Percentiles rank a stretch among this genome's conserved stretches.
Conservation (phyloP, 2,113 vertebrate genomes). For the Origma solitaria region DNA sequence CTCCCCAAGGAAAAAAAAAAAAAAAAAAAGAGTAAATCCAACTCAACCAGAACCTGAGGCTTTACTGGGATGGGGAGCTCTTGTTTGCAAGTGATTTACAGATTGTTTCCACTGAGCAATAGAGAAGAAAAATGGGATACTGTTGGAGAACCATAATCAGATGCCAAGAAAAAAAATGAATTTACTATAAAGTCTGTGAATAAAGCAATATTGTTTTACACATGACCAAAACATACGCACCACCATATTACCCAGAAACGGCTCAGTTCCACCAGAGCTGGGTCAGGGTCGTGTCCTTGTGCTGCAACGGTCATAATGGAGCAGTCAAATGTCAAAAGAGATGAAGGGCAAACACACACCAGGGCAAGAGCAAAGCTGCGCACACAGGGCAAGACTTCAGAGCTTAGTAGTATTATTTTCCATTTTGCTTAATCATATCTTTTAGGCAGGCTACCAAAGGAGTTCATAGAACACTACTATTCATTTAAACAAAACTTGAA, state of each 20-base stretch:
- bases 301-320: no score
- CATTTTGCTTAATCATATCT: neutral
- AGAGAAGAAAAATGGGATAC: neutral
- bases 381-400: neutral
- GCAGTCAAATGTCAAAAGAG: neutral
- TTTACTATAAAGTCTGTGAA: neutral
- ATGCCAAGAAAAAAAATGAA: neutral
- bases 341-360: neutral
- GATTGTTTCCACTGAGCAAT: neutral
- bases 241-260: neutral
- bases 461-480: neutral
- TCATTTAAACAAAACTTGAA: neutral
- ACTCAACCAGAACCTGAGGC: neutral
- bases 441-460: neutral
- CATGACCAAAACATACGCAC: neutral
- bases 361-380: neutral
- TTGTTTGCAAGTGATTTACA: constrained; percentile 5
- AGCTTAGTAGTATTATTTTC: neutral
- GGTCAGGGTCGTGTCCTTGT: neutral
- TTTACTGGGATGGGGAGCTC: neutral
- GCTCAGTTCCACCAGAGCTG: neutral
- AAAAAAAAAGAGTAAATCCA: neutral
- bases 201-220: neutral
- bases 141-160: neutral
- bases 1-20: neutral